phyloP scores from a whole-genome alignment of 2,797 vertebrate genomes.

The Acrocephalus scirpaceus region DNA sequence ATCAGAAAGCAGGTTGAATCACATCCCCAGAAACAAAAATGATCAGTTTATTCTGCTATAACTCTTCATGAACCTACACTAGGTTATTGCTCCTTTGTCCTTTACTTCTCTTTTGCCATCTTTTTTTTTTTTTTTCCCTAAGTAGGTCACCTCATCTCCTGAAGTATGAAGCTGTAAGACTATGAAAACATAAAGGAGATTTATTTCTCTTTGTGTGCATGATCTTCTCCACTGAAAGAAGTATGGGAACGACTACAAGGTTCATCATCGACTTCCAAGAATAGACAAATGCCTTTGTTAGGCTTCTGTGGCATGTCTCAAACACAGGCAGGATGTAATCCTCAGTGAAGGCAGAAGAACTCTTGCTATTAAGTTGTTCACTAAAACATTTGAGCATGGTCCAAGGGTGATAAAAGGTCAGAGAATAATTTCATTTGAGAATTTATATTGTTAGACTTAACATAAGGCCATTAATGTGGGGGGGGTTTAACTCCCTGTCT shows the following conservation, averaged over 20 bases:
- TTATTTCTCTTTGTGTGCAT: slow-evolving; percentile 42
- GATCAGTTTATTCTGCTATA: slow-evolving; percentile 8
- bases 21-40: neutral
- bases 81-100: slow-evolving; percentile 57
- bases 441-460: neutral
- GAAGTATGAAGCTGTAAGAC: slow-evolving; percentile 52
- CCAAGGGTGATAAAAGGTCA: neutral
- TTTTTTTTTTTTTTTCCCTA: neutral
- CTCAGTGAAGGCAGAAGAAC: neutral
- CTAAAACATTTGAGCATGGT: neutral
- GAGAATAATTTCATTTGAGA: neutral
- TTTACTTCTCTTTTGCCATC: slow-evolving; percentile 6
- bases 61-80: neutral
- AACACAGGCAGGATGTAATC: neutral
- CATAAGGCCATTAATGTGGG: neutral
- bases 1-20: neutral
- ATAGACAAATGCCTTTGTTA: slow-evolving; percentile 49
- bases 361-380: neutral
- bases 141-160: slow-evolving; percentile 58
- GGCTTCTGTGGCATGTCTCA: neutral
- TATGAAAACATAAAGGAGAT: slow-evolving; percentile 65
- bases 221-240: slow-evolving; percentile 42
- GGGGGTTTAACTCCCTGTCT: fast-evolving
- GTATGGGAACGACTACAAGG: slow-evolving; percentile 39
- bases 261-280: slow-evolving; percentile 24